phyloP scores from a whole-genome alignment of 2,888 invertebrate species.

The Cheilosia soror region DNA sequence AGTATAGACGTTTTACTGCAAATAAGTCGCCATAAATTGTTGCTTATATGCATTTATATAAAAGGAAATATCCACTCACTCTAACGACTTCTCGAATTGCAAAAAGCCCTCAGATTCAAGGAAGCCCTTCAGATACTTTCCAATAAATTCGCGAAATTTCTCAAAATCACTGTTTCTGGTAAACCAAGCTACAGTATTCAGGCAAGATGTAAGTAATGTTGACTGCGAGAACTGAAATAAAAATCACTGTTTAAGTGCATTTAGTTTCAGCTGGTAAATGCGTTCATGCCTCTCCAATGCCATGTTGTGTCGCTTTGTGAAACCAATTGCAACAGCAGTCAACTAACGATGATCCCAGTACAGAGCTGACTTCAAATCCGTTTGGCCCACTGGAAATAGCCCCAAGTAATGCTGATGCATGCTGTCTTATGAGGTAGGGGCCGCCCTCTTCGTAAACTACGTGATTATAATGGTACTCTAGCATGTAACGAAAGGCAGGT shows the following conservation, averaged over 20 bases:
- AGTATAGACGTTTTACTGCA: conserved; percentile 80
- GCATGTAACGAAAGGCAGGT: conserved; percentile 81
- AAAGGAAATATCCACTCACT: conserved; percentile 12
- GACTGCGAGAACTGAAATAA: conserved; percentile 81
- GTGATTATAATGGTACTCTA: conserved; percentile 83
- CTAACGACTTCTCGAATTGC: conserved; percentile 73
- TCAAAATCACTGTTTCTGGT: conserved; percentile 76
- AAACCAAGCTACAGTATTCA: conserved; percentile 80
- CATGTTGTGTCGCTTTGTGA: conserved; percentile 79
- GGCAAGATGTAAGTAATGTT: conserved; percentile 80
- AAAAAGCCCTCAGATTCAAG: conserved; percentile 79
- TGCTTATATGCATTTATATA: neutral
- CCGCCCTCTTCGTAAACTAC: conserved; percentile 81
- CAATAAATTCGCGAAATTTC: conserved; percentile 78
- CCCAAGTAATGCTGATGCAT: conserved; percentile 82
- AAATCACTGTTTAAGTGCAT: neutral
- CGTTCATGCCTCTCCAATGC: conserved; percentile 80
- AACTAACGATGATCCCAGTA: conserved; percentile 79
- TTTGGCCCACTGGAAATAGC: conserved; percentile 79
- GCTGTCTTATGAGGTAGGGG: conserved; percentile 82
- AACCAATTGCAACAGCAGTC: conserved; percentile 83
- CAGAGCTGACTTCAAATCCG: conserved; percentile 78
- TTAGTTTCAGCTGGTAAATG: neutral
- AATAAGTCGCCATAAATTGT: neutral
- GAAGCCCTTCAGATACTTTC: conserved; percentile 80